Evolutionary conservation across 2,113 vertebrate species (phyloP).

Genomic region (Antigone vipio): DNA sequence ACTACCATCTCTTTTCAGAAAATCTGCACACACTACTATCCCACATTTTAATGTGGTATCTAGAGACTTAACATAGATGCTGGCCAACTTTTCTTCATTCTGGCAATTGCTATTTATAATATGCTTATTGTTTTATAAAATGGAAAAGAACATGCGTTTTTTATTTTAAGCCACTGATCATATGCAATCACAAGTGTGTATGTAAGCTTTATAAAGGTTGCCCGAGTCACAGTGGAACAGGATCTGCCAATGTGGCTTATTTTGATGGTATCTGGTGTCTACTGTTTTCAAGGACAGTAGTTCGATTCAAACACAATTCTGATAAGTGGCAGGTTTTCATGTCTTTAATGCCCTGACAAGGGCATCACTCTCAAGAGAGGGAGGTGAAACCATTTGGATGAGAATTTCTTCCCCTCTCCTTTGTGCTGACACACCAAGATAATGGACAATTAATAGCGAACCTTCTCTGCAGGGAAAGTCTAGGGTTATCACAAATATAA

Average conservation of each 20-base stretch:
- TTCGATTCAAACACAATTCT: constrained; percentile 79
- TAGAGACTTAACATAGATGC: not conserved
- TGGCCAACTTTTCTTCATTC: constrained; percentile 25
- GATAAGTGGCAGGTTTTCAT: constrained; percentile 78
- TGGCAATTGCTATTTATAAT: constrained; percentile 1
- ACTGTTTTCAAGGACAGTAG: constrained; percentile 77
- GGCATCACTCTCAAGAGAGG: constrained; percentile 80
- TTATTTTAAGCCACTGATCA: not conserved
- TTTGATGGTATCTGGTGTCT: constrained; percentile 75
- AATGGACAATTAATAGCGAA: constrained; percentile 78
- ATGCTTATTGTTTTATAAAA: constrained; percentile 21
- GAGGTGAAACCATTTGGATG: constrained; percentile 73
- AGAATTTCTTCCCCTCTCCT: constrained; percentile 64
- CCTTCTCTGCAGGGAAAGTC: constrained; percentile 64
- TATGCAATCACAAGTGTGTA: not conserved
- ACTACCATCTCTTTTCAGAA: not conserved
- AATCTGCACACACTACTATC: not conserved
- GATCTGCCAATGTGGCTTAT: constrained; percentile 48
- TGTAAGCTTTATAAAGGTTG: constrained; percentile 36
- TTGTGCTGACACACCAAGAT: constrained; percentile 79
- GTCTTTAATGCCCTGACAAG: constrained; percentile 81
- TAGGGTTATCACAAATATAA: constrained; percentile 71
- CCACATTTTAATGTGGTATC: not conserved
- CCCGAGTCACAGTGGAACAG: constrained; percentile 37
- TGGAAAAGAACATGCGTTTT: not conserved